A percentile compares a stretch with the other conserved stretches of the same genome.
Evolutionary conservation across 2,797 vertebrate species (phyloP).

Genomic region (Helarctos malayanus): DNA sequence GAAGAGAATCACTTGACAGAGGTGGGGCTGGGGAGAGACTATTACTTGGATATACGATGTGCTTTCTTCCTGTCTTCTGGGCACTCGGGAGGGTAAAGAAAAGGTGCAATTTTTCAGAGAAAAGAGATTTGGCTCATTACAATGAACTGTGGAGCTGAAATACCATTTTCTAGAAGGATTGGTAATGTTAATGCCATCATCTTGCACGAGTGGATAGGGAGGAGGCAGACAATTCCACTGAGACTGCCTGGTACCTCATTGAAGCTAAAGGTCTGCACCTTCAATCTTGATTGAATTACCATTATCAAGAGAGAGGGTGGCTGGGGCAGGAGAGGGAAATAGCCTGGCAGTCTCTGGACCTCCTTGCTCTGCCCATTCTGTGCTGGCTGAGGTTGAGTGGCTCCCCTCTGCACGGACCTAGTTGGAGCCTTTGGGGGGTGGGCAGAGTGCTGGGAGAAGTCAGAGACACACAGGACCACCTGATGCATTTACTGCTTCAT

Average conservation of each 20-base stretch:
- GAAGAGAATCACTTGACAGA: conserved; percentile 32
- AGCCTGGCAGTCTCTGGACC: accelerated
- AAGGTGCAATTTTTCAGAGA: conserved; percentile 77
- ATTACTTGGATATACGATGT: conserved; percentile 60
- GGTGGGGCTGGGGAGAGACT: background rate
- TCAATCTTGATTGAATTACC: conserved; percentile 74
- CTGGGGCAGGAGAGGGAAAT: background rate
- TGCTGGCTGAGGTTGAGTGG: background rate
- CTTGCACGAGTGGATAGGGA: conserved; percentile 61
- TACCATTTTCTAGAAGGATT: conserved; percentile 76
- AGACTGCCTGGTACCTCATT: conserved; percentile 61
- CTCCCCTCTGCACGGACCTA: background rate
- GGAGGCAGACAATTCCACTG: conserved; percentile 76
- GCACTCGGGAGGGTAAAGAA: conserved; percentile 61
- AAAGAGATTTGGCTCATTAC: conserved; percentile 82
- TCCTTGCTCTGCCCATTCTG: background rate
- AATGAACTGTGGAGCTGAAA: conserved; percentile 79
- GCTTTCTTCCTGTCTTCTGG: conserved; percentile 61
- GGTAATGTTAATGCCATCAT: conserved; percentile 86
- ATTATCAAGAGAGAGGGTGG: background rate
- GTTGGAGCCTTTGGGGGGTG: background rate
- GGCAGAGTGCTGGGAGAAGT: accelerated
- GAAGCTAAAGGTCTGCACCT: conserved; percentile 75
- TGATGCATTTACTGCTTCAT: background rate
- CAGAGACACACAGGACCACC: accelerated